Base-by-base conservation (phyloP, 2,113 vertebrate species). In the Prinia subflava region DNA sequence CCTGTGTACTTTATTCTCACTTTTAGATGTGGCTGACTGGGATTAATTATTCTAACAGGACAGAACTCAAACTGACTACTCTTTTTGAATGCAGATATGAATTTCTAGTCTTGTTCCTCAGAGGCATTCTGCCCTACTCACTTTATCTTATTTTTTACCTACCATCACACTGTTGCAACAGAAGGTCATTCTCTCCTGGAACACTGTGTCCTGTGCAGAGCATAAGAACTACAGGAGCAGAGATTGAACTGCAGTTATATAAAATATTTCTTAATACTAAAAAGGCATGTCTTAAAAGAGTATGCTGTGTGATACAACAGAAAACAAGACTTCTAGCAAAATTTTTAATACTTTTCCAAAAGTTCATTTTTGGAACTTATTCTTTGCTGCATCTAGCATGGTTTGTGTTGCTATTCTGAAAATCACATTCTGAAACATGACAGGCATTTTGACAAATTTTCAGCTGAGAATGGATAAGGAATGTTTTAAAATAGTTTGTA, bases 1-100 rank as follows among this genome's bases (percentile, higher is more conserved):
- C 85, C 90, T 65, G 37, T 18, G 39, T 2, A 39, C 65, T 94
- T 90, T 64, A 78, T 68, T 82, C 76, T 68, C 0, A 0, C 52
- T 90, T 71, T 82, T 35, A 91, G 44, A 80, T 65, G 73, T 52
- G 85, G 64, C 82, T 83, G 81, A 75, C 57, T 42, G 49, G 76
- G 60, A 95, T 74, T 81, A 92, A 85, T 83, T 85, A 86, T 86
- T 83, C 69, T 57, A 89, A 90, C 25, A 92, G 41, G 83, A 80
- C 68, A 86, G 71, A 88, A 82, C 41, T 20, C 35, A 75, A 94
- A 67, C 4, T 63, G 76, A 47, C 68, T 81, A 78, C 87, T 93
- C 88, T 84, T 95, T 90, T 68, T 92, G 42, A 96, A 88, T 62
- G 46, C 11, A 78, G 55, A 70, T 86, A 65, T 1, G 46, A 89